Conservation (phyloP, 2,888 invertebrate species). For the Aplocera efformata region DNA sequence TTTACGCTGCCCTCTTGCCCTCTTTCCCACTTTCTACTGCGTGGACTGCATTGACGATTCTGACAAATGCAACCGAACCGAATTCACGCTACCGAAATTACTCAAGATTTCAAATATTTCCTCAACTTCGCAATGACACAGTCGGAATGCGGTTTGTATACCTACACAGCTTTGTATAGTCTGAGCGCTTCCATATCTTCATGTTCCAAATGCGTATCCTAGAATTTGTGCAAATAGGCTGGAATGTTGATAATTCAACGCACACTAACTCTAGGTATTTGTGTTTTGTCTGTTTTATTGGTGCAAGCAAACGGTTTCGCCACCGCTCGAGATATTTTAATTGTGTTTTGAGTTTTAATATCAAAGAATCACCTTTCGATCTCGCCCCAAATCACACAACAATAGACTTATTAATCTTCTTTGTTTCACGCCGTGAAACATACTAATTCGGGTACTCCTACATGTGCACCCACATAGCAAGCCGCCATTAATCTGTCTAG, state of each 20-base stretch:
- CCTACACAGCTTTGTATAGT: slow-evolving; percentile 25
- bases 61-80: slow-evolving; percentile 1
- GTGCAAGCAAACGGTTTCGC: not conserved
- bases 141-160: slow-evolving; percentile 22
- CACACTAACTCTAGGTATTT: slow-evolving; percentile 5
- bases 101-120: slow-evolving; percentile 18
- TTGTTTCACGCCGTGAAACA: slow-evolving; percentile 42
- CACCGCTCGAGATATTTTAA: too few relatives aligned
- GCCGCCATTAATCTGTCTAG: slow-evolving; percentile 38
- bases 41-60: slow-evolving; percentile 32
- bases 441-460: slow-evolving; percentile 43
- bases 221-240: slow-evolving; percentile 23
- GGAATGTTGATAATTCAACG: slow-evolving; percentile 22
- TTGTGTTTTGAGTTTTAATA: too few relatives aligned
- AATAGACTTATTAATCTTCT: slow-evolving; percentile 24
- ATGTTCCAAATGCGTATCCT: slow-evolving; percentile 44
- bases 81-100: slow-evolving; percentile 7
- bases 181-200: slow-evolving; percentile 35
- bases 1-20: slow-evolving; percentile 37
- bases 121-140: slow-evolving; percentile 16
- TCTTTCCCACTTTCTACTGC: slow-evolving; percentile 47
- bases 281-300: slow-evolving; percentile 9
- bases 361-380: slow-evolving; percentile 11
- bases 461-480: slow-evolving; percentile 45
- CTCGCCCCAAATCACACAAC: slow-evolving; percentile 16